phyloP scores from a whole-genome alignment of 1,140 invertebrate species.

The Choristoneura fumiferana region DNA sequence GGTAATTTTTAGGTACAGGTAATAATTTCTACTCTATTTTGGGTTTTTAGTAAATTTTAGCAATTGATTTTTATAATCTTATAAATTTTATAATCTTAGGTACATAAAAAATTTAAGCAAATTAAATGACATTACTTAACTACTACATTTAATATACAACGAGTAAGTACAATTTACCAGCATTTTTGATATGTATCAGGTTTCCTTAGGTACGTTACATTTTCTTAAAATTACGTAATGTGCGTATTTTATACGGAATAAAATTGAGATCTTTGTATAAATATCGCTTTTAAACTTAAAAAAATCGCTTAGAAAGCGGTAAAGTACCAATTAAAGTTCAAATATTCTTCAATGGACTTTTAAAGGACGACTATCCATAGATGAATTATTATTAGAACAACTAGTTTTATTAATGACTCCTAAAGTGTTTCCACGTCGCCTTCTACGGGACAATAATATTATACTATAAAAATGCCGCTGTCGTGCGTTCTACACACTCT shows the following conservation, averaged over 20 bases:
- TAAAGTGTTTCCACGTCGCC: not conserved
- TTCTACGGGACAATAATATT: no score
- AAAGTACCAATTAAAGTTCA: not conserved
- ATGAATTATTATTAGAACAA: no score
- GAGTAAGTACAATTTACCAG: not conserved
- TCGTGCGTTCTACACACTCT: no score
- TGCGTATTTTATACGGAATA: constrained; percentile 19
- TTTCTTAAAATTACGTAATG: constrained; percentile 13
- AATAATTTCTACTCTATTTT: no score
- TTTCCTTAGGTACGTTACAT: not conserved
- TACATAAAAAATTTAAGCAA: no score
- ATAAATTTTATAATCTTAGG: no score
- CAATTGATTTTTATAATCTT: no score
- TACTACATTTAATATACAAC: not conserved
- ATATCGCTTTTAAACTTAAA: constrained; percentile 3
- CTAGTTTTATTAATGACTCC: not conserved
- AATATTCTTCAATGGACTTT: not conserved
- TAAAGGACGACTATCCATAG: not conserved
- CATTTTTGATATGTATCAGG: constrained; percentile 20
- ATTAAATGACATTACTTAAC: no score
- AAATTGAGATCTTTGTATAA: constrained; percentile 1
- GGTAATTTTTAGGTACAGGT: no score
- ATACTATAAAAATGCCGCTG: no score
- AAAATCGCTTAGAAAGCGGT: not conserved
- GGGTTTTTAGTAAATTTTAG: no score